phyloP scores from a whole-genome alignment of 2,888 invertebrate genomes.

The Psylliodes chrysocephalus region DNA sequence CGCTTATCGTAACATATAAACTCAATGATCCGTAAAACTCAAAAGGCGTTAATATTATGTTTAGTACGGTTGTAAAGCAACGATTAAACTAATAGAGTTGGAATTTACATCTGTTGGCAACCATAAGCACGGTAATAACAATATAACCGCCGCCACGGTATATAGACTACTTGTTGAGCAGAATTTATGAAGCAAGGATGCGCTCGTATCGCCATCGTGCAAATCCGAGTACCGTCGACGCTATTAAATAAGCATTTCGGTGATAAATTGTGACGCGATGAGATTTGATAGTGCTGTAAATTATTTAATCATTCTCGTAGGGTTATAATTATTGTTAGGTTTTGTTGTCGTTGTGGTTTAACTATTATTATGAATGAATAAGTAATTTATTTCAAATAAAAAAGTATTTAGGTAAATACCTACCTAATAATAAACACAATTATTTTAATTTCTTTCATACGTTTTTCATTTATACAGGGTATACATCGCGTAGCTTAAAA shows the following conservation, averaged over 20 bases:
- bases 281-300: slow-evolving; percentile 66
- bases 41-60: slow-evolving; percentile 47
- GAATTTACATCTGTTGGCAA: slow-evolving; percentile 65
- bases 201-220: slow-evolving; percentile 58
- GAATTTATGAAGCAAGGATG: slow-evolving; percentile 65
- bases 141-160: slow-evolving; percentile 62
- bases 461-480: no score
- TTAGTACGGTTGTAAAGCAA: slow-evolving; percentile 52
- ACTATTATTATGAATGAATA: background rate
- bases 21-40: slow-evolving; percentile 37
- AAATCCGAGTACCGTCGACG: slow-evolving; percentile 60
- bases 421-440: no score
- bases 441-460: no score
- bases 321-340: slow-evolving; percentile 63
- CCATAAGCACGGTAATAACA: slow-evolving; percentile 66
- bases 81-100: slow-evolving; percentile 62
- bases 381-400: no score
- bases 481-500: no score
- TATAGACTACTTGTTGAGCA: slow-evolving; percentile 67
- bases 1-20: slow-evolving; percentile 17
- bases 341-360: background rate
- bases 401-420: no score
- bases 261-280: slow-evolving; percentile 66
- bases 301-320: slow-evolving; percentile 65
- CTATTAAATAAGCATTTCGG: slow-evolving; percentile 66